Conservation (phyloP, 2,113 vertebrate genomes). For the Nymphicus hollandicus region DNA sequence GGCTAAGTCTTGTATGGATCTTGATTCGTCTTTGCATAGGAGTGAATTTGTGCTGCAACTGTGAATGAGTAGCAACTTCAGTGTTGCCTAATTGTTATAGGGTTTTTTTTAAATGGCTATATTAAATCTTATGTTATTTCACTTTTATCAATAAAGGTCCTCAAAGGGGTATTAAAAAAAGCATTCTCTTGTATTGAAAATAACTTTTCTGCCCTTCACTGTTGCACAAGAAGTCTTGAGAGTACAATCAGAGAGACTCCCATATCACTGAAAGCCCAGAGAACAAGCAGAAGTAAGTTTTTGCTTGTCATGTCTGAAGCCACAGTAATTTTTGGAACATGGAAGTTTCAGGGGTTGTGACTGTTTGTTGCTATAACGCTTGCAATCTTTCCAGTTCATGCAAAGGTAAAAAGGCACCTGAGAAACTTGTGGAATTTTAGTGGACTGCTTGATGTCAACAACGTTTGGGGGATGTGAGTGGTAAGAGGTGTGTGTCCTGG, state of each 20-base stretch:
- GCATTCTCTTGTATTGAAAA: neutral
- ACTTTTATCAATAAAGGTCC: neutral
- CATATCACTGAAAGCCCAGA: neutral
- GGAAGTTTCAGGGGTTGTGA: neutral
- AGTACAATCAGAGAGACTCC: neutral
- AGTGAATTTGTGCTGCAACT: neutral
- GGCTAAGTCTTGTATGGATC: neutral
- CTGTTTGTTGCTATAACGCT: neutral
- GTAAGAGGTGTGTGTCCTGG: fast-evolving
- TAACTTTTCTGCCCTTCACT: neutral
- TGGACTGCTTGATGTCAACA: neutral
- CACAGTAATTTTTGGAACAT: neutral
- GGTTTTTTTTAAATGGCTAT: neutral
- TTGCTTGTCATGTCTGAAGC: neutral
- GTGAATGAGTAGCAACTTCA: neutral
- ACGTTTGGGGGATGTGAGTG: neutral
- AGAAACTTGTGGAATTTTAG: neutral
- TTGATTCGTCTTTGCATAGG: neutral
- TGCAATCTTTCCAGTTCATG: neutral
- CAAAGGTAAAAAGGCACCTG: neutral
- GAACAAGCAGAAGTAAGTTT: neutral
- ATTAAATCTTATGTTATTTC: neutral
- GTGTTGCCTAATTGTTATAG: neutral
- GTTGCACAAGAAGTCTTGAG: neutral
- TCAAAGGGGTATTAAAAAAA: neutral